Evolutionary conservation across 2,113 vertebrate genomes (phyloP), one percentile per base, ranked within the genome.

Genomic region (Melanotaenia duboulayi): DNA sequence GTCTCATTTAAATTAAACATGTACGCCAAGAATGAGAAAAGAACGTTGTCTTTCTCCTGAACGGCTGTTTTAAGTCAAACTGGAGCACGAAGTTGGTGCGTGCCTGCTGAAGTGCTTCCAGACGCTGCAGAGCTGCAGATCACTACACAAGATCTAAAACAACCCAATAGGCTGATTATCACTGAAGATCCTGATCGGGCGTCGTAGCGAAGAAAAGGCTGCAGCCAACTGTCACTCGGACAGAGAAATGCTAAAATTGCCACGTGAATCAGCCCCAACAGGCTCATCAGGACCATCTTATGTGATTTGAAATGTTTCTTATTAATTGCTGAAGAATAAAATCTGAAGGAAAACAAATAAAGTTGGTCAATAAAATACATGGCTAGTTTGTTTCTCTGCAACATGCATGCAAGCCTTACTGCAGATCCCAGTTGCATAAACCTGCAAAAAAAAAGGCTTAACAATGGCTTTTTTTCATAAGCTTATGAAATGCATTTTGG

Each of bases 41-140:
- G 63, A 54, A 62, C 39, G 40, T 5, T 20, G 39, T 56, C 52
- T 71, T 40, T 87, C 74, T 82, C 72, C 58, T 61, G 70, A 78
- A 61, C 70, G 76, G 52, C 74, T 76, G 82, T 81, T 68, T 61
- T 69, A 23, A 58, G 64, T 58, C 76, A 59, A 76, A 70, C 76
- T 65, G 62, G 79, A 91, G 85, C 58, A 84, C 80, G 79, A 81
- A 74, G 71, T 71, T 57, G 61, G 75, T 75, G 65, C 68, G 77
- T 83, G 81, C 83, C 74, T 65, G 81, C 81, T 80, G 82, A 91
- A 93, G 86, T 91, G 87, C 62, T 94, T 94, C 93, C 93, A 93
- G 92, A 90, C 86, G 44, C 69, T 58, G 65, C 75, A 76, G 84
- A 76, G 80, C 60, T 78, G 28, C 28, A 28, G 3, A 28, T 28